Evolutionary conservation across 2,797 vertebrate genomes (phyloP), one percentile per base, ranked within the genome.

Genomic region (Spheniscus humboldti): DNA sequence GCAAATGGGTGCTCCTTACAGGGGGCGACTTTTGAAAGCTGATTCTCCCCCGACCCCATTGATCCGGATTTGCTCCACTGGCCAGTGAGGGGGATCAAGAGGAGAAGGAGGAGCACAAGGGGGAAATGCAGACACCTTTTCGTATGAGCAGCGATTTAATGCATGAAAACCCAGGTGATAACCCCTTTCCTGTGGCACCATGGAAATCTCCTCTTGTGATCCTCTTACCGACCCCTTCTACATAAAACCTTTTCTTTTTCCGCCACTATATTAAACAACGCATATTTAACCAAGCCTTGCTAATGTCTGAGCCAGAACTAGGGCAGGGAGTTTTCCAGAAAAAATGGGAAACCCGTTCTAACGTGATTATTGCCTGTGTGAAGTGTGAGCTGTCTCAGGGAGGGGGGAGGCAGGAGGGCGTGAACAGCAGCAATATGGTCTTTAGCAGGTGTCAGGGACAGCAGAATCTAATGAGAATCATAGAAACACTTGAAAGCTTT

Each of bases 401-500:
- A 28, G 43, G 15, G 31, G 56, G 18, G 22, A 75, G 41, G 56
- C 81, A 82, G 73, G 55, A 92, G 45, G 25, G 30, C 11, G 11
- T 31, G 45, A 74, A 41, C 66, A 81, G 50, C 92, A 95, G 86
- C 84, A 95, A 50, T 50, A 72, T 35, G 81, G 79, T 86, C 80
- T 97, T 96, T 92, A 94, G 95, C 96, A 97, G 97, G 96, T 98
- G 97, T 86, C 5, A 4, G 76, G 86, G 83, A 85, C 75, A 93
- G 69, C 43, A 86, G 71, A 92, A 80, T 94, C 96, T 97, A 97
- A 96, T 94, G 87, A 97, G 95, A 97, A 92, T 95, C 66, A 68
- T 75, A 74, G 95, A 97, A 96, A 97, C 83, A 45, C 80, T 94
- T 88, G 96, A 96, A 97, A 97, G 95, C 91, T 94, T 98, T 97